A percentile compares a stretch with the other conserved stretches of the same genome.
These are phyloP conservation scores for Pachycephala philippinensis DNA, from an alignment of 2,113 vertebrate genomes.

Conservation along the genomic window DNA sequence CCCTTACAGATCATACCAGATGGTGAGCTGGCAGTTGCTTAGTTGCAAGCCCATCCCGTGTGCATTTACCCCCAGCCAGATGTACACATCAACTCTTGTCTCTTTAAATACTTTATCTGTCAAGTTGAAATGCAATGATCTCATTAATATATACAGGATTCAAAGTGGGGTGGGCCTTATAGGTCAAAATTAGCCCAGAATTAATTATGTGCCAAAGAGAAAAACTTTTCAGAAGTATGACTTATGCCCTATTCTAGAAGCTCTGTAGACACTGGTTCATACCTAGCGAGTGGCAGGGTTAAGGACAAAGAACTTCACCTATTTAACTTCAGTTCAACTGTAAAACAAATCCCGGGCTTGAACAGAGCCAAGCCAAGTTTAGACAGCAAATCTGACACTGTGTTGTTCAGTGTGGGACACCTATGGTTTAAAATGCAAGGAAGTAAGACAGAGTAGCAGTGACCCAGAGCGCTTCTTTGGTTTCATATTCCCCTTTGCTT, in stretches of 20 bases:
- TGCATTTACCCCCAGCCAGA: constrained; percentile 39
- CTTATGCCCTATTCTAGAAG: background rate
- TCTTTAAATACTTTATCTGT: constrained; percentile 13
- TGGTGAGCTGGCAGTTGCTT: constrained; percentile 57
- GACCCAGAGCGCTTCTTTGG: background rate
- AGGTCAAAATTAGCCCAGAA: constrained; percentile 21
- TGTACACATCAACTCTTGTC: constrained; percentile 42
- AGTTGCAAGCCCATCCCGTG: constrained; percentile 28
- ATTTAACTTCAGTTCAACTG: background rate
- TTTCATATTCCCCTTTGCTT: background rate
- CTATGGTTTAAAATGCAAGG: background rate
- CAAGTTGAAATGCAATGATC: constrained; percentile 12
- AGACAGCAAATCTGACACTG: background rate
- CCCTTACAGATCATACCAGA: constrained; percentile 44
- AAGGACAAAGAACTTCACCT: background rate
- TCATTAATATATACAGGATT: background rate
- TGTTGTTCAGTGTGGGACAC: background rate
- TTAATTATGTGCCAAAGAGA: background rate
- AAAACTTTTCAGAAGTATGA: background rate
- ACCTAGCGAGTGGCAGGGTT: rapidly evolving
- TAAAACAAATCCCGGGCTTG: background rate
- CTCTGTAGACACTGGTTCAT: background rate
- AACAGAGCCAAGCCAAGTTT: background rate
- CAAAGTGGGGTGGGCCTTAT: background rate
- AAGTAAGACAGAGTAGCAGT: background rate